Evolutionary conservation across 2,113 vertebrate genomes (phyloP).

Genomic region (Irena cyanogastra): DNA sequence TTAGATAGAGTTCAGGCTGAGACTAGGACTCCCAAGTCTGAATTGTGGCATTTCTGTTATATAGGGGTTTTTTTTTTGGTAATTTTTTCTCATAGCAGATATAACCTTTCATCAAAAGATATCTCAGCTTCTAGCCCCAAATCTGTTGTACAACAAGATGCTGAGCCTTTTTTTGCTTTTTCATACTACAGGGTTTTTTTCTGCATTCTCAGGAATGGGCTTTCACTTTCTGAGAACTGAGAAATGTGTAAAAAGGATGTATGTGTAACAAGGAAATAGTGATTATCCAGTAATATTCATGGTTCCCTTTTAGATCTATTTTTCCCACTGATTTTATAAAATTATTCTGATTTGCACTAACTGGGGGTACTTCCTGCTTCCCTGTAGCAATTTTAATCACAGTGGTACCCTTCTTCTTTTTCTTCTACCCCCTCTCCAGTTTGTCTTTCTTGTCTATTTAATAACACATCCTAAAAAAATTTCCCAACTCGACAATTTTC

Average conservation of each 20-base stretch:
- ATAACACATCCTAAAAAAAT: neutral
- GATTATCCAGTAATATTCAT: neutral
- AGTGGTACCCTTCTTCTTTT: neutral
- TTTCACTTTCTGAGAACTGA: neutral
- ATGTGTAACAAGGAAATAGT: neutral
- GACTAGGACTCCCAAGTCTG: neutral
- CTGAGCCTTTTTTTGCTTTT: neutral
- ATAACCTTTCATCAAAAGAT: neutral
- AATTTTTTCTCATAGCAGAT: neutral
- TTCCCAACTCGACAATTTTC: neutral
- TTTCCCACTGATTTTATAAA: neutral
- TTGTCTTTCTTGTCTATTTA: neutral
- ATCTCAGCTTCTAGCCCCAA: neutral
- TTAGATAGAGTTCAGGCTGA: neutral
- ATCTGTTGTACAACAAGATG: neutral
- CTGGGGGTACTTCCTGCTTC: neutral
- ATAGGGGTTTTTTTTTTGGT: neutral
- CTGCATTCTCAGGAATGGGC: neutral
- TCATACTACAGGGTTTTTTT: neutral
- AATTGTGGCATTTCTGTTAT: neutral
- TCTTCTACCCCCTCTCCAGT: neutral
- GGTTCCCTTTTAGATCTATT: neutral
- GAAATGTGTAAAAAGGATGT: neutral
- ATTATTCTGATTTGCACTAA: neutral
- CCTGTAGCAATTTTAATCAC: neutral